These are phyloP conservation scores for Pseudomyrmex sp. DNA, from an alignment of 1,140 invertebrate species.

Conservation along the genomic window DNA sequence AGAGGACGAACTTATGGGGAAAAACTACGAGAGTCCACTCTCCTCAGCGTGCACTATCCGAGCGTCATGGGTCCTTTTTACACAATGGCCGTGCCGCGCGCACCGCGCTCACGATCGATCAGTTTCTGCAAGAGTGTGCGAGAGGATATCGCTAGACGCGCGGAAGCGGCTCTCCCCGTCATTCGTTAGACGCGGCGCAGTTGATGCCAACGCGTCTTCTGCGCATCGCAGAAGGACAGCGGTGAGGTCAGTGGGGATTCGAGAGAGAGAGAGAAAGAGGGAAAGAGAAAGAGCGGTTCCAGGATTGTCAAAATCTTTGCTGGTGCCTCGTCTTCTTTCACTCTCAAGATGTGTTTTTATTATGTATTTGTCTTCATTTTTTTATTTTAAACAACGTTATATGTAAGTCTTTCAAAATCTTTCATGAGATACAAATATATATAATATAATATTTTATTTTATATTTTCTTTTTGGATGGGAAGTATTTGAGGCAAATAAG, in stretches of 20 bases:
- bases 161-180: conserved; percentile 66
- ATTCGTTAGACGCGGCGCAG: conserved; percentile 79
- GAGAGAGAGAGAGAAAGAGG: too few species aligned
- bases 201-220: conserved; percentile 46
- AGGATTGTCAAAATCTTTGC: too few species aligned
- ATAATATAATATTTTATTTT: too few species aligned
- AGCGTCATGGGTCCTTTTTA: conserved; percentile 81
- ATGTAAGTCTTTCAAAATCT: too few species aligned
- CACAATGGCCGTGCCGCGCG: conserved; percentile 80
- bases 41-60: conserved; percentile 83
- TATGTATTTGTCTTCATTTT: too few species aligned
- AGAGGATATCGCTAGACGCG: conserved; percentile 57
- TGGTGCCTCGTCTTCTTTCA: too few species aligned
- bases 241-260: conserved; percentile 29
- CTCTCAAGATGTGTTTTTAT: too few species aligned
- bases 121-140: conserved; percentile 68
- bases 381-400: too few species aligned
- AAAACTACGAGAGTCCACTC: conserved; percentile 83
- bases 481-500: too few species aligned
- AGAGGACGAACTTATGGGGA: conserved; percentile 82
- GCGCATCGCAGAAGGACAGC: conserved; percentile 70
- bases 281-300: too few species aligned
- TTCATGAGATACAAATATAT: too few species aligned
- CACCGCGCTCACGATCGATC: conserved; percentile 81
- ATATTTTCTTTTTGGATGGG: too few species aligned